A percentile compares a stretch with the other conserved stretches of the same genome.
Conservation (phyloP, 2,113 vertebrate genomes). For the Polypterus bichir region DNA sequence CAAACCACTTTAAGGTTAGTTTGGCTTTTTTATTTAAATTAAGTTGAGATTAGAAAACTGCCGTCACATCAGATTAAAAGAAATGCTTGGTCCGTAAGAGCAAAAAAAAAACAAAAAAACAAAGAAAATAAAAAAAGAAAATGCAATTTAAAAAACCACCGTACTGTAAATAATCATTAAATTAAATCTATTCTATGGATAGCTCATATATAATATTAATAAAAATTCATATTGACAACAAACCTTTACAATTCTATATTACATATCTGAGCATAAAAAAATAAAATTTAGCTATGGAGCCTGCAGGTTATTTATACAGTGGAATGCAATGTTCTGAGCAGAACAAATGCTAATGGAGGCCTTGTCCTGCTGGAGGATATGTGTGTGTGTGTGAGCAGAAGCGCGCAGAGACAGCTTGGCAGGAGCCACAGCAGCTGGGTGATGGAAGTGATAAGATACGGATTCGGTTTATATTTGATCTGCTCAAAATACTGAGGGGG, state of each 20-base stretch:
- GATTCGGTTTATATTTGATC: too few relatives aligned
- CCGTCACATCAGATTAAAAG: background rate
- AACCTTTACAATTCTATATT: slow-evolving; percentile 2
- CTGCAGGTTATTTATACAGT: background rate
- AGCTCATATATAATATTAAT: slow-evolving; percentile 4
- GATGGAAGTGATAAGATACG: too few relatives aligned
- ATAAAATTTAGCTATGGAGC: slow-evolving; percentile 1
- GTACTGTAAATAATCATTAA: background rate
- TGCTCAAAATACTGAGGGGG: too few relatives aligned
- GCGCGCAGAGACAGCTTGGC: background rate
- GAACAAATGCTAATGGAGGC: background rate
- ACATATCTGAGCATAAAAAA: background rate
- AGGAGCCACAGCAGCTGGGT: too few relatives aligned
- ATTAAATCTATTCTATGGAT: background rate
- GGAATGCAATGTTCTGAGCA: background rate
- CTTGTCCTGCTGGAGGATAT: background rate
- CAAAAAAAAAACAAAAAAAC: background rate
- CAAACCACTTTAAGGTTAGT: background rate
- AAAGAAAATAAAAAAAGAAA: background rate
- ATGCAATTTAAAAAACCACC: background rate
- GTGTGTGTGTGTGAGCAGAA: background rate
- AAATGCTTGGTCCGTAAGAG: background rate
- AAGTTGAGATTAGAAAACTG: background rate
- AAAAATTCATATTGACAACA: slow-evolving; percentile 1
- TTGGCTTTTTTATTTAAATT: background rate